Evolutionary conservation across 2,113 vertebrate species (phyloP), one percentile per base, ranked within the genome.

Genomic region (Coracopsis vasa): DNA sequence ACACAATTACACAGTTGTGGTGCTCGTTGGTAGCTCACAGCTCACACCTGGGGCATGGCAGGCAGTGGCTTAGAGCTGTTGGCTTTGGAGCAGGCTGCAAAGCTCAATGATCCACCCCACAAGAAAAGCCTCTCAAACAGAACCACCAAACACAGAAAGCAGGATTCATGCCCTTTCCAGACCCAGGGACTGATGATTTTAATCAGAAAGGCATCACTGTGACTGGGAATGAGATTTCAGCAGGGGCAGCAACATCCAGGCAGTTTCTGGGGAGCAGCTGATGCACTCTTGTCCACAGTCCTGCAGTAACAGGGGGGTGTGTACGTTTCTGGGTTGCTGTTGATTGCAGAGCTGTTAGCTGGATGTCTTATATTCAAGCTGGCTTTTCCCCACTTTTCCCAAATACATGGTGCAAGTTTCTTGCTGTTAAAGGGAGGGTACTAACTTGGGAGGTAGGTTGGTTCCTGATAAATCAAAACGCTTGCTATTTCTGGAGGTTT

Each of bases 231-330:
- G 77, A 80, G 47, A 42, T 42, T 31, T 72, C 54, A 69, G 53
- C 0, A 1, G 71, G 31, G 0, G 4, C 56, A n/a, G 66, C 0
- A 0, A 25, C 70, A 66, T 47, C 39, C 51, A 39, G 66, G 72
- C 80, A 33, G 60, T 53, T 92, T 81, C 39, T 87, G 73, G 69
- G 73, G 70, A 81, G 81, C 87, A 74, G 73, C 78, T 92, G 87
- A 70, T 48, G 64, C 0, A 1, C 47, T 61, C 33, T 61, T 47
- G 45, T 39, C 72, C 78, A 29, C 35, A 6, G 78, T 60, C 47
- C 42, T 29, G 56, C 54, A 53, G 37, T 41, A 62, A 23, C 11
- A 20, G 47, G 50, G n/a, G 21, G 1, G 6, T n/a, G 60, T 29
- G 42, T 31, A 74, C 5, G 0, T 44, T 88, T 86, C 61, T 48